Evolutionary conservation across 2,888 invertebrate genomes (phyloP).

Genomic region (Calephelis perditalis): DNA sequence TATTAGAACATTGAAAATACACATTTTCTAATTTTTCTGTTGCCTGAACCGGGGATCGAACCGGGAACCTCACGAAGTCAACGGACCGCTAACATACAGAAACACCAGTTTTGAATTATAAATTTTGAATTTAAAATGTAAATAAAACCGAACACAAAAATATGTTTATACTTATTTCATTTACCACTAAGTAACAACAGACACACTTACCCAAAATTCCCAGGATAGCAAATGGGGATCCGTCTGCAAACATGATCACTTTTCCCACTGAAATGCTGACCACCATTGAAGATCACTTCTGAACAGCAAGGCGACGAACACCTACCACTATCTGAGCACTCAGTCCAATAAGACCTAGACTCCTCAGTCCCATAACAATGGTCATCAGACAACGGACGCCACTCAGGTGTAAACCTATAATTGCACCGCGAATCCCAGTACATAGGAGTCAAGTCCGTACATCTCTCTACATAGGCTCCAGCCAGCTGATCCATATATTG

Average conservation of each 20-base stretch:
- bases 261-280: conserved; percentile 66
- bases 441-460: conserved; percentile 49
- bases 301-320: conserved; percentile 73
- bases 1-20: too few relatives aligned
- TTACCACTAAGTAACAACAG: too few relatives aligned
- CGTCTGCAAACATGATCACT: conserved; percentile 48
- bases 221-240: conserved; percentile 60
- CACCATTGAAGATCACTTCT: conserved; percentile 73
- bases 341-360: conserved; percentile 52
- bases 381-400: conserved; percentile 53
- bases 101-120: too few relatives aligned
- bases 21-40: too few relatives aligned
- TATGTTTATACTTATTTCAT: too few relatives aligned
- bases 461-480: conserved; percentile 66
- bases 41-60: too few relatives aligned
- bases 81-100: too few relatives aligned
- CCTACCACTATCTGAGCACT: conserved; percentile 62
- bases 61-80: too few relatives aligned
- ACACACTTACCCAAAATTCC: conserved; percentile 63
- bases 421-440: conserved; percentile 52
- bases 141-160: too few relatives aligned
- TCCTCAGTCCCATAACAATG: conserved; percentile 53
- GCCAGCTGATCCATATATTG: conserved; percentile 70
- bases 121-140: too few relatives aligned
- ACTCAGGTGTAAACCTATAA: conserved; percentile 50